A percentile compares a stretch with the other conserved stretches of the same genome.
Evolutionary conservation across 2,113 vertebrate genomes (phyloP).

Genomic region (Gallinago jamesoni): DNA sequence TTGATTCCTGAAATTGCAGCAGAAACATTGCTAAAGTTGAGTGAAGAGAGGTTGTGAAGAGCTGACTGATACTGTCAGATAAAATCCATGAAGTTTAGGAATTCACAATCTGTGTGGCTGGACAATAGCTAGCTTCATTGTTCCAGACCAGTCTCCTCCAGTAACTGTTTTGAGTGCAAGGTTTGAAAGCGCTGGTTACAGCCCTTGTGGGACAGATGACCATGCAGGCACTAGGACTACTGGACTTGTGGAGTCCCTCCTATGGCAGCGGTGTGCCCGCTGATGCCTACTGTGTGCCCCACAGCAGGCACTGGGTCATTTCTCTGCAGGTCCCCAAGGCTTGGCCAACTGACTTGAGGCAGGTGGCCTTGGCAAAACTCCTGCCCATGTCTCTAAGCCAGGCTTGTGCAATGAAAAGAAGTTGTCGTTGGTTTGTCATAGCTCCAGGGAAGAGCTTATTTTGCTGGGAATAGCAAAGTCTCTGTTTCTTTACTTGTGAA

Average conservation of each 20-base stretch:
- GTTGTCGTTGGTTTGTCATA: background rate
- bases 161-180: background rate
- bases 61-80: background rate
- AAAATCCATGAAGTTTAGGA: background rate
- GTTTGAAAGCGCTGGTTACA: background rate
- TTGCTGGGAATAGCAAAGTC: background rate
- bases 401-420: background rate
- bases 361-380: background rate
- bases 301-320: background rate
- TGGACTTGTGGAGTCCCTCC: background rate
- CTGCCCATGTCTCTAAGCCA: background rate
- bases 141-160: background rate
- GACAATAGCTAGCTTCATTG: background rate
- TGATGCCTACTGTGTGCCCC: background rate
- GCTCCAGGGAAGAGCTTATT: background rate
- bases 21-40: background rate
- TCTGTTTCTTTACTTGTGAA: background rate
- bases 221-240: background rate
- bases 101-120: background rate
- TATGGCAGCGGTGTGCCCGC: fast-evolving
- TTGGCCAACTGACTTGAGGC: background rate
- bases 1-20: background rate
- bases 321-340: background rate
- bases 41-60: background rate
- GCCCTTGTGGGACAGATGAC: background rate